phyloP scores from a whole-genome alignment of 2,113 vertebrate genomes.

The Hypocryptadius cinnamomeus region DNA sequence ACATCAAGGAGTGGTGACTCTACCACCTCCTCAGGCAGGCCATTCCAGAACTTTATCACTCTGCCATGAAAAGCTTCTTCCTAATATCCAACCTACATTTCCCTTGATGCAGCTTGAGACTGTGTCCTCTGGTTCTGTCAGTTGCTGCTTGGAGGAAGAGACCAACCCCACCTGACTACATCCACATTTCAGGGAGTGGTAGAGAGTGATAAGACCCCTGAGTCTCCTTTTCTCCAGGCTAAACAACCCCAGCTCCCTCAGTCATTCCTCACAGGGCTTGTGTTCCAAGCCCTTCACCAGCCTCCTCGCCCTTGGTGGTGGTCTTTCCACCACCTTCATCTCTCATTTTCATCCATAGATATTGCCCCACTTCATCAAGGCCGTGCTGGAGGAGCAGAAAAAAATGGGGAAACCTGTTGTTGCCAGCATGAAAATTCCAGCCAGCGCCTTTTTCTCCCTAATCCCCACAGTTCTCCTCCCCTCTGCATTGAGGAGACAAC shows the following conservation, averaged over 20 bases:
- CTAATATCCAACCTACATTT: background rate
- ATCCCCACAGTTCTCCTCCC: background rate
- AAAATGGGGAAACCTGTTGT: background rate
- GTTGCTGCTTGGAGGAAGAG: background rate
- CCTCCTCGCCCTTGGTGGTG: background rate
- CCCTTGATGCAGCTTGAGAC: background rate
- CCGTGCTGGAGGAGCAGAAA: background rate
- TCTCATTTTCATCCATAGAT: background rate
- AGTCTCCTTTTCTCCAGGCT: background rate
- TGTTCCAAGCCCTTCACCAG: background rate
- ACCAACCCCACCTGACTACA: background rate
- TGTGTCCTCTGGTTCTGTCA: background rate
- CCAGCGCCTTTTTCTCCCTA: background rate
- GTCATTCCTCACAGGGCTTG: background rate
- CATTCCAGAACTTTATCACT: background rate
- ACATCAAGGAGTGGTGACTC: background rate
- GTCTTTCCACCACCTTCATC: background rate
- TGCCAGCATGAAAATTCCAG: background rate
- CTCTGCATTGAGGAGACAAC: background rate
- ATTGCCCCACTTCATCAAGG: background rate
- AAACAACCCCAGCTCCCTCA: background rate
- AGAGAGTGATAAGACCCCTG: background rate
- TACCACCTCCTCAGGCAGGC: background rate
- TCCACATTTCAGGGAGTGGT: background rate
- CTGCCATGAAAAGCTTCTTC: background rate